Conservation (phyloP, 2,113 vertebrate species). For the Patagioenas fasciata region DNA sequence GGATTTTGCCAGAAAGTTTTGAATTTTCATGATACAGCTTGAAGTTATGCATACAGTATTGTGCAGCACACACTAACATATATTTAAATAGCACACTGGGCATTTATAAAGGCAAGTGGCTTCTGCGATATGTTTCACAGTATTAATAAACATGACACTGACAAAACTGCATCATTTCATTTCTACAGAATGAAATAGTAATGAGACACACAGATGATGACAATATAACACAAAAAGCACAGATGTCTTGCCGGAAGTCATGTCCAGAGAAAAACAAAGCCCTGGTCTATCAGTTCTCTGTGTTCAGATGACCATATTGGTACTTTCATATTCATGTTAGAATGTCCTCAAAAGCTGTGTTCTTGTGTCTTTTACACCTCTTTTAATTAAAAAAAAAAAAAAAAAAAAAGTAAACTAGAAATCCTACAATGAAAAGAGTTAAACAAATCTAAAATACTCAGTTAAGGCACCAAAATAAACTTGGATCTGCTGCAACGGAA, state of each 20-base stretch:
- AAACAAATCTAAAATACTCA: neutral
- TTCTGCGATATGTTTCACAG: neutral
- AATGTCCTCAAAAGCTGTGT: neutral
- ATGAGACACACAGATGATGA: neutral
- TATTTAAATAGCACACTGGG: neutral
- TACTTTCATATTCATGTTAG: neutral
- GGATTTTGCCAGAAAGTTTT: neutral
- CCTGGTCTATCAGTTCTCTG: neutral
- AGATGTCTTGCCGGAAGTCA: neutral
- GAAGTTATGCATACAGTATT: neutral
- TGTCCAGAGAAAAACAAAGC: neutral
- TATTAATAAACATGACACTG: constrained; percentile 19
- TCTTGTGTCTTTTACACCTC: neutral
- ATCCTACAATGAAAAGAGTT: neutral
- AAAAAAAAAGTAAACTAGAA: neutral
- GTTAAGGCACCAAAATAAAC: constrained; percentile 30
- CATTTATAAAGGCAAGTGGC: neutral
- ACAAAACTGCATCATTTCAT: neutral
- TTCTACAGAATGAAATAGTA: neutral
- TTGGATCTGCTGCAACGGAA: constrained; percentile 35
- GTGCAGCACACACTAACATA: neutral
- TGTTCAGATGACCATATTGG: neutral
- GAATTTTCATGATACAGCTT: neutral
- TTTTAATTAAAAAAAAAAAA: neutral
- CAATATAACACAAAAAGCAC: neutral